These are phyloP conservation scores for Corydoras sp. DNA, from an alignment of 2,113 vertebrate genomes.

Conservation along the genomic window DNA sequence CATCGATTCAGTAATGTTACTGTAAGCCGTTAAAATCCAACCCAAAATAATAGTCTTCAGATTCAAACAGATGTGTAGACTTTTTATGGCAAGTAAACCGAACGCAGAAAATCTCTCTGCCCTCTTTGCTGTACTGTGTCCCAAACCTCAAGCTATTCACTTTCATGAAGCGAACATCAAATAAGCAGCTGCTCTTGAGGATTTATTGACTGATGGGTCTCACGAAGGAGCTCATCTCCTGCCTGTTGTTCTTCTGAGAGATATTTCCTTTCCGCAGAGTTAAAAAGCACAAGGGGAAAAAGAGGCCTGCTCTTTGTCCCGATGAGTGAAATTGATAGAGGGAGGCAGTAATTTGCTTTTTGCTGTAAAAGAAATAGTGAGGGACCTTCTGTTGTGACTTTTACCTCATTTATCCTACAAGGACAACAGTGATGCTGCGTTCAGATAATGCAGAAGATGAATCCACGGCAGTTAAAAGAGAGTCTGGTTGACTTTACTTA, in stretches of 20 bases:
- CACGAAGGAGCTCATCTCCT: constrained; percentile 8
- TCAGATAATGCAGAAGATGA: constrained; percentile 18
- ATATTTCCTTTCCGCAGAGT: constrained; percentile 9
- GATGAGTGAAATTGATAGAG: background rate
- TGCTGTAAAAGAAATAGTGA: constrained; percentile 8
- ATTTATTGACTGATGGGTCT: constrained; percentile 24
- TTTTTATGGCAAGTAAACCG: too few relatives aligned
- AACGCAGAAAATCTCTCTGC: too few relatives aligned
- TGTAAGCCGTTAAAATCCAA: too few relatives aligned
- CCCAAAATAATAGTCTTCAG: too few relatives aligned
- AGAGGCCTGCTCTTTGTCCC: background rate
- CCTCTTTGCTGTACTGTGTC: background rate
- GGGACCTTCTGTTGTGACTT: constrained; percentile 14
- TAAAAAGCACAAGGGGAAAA: background rate
- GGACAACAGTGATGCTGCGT: constrained; percentile 11
- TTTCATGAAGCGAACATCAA: constrained; percentile 22
- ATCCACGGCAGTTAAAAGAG: background rate
- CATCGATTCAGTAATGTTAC: too few relatives aligned
- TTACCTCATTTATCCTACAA: constrained; percentile 15
- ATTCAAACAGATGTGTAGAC: too few relatives aligned
- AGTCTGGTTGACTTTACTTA: too few relatives aligned
- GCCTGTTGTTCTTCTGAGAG: constrained; percentile 2
- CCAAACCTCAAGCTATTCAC: background rate
- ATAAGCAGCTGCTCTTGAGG: constrained; percentile 8
- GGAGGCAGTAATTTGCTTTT: constrained; percentile 23